phyloP scores from a whole-genome alignment of 2,113 vertebrate genomes.

The Mormyrus lacerda region DNA sequence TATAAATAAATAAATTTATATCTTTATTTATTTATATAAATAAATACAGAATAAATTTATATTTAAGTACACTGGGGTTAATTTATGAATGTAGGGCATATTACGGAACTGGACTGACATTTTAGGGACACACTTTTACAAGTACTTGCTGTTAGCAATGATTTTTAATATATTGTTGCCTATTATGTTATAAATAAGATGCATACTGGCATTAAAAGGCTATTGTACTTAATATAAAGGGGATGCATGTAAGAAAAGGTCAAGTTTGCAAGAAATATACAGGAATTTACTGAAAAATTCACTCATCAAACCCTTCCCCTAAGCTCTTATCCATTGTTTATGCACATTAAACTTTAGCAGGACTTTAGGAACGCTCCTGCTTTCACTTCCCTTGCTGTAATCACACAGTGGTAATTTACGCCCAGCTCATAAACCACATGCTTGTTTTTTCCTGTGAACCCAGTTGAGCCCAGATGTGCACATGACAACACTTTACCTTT shows the following conservation, averaged over 20 bases:
- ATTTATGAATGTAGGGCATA: not conserved
- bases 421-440: not conserved
- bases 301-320: not conserved
- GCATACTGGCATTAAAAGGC: not conserved
- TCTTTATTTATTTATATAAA: no score
- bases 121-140: not conserved
- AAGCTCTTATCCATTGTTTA: not conserved
- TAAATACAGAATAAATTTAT: not conserved
- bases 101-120: not conserved
- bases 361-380: not conserved
- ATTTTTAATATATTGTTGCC: not conserved
- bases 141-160: not conserved
- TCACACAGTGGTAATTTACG: not conserved
- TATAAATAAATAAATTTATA: not conserved
- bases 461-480: not conserved
- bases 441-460: conserved; percentile 8
- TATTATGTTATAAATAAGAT: not conserved
- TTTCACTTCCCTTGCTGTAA: not conserved
- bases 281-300: not conserved
- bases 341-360: not conserved
- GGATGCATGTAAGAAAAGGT: not conserved
- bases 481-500: conserved; percentile 7
- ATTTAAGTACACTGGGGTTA: not conserved
- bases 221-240: not conserved
- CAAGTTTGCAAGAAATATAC: not conserved